Conservation (phyloP, 2,888 invertebrate species). For the Scaptomyza cyrtandrae region DNA sequence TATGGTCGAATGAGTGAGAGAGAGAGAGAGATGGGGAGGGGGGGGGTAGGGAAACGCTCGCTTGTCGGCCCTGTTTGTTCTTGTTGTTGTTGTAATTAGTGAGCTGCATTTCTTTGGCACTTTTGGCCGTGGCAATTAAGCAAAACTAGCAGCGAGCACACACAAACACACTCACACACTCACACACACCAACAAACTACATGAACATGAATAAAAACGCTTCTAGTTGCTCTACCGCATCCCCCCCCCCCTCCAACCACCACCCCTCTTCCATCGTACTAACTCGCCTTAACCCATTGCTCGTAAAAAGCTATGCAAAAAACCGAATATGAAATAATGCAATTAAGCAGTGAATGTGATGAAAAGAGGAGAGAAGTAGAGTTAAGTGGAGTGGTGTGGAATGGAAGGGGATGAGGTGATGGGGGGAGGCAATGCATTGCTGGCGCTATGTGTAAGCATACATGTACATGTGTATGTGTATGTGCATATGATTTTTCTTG, state of each 20-base stretch:
- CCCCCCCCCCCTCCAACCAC: background rate
- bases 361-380: background rate
- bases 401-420: no score
- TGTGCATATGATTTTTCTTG: no score
- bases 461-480: background rate
- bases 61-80: conserved; percentile 55
- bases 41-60: conserved; percentile 12
- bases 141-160: conserved; percentile 52
- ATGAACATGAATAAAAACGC: conserved; percentile 14
- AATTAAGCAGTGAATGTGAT: conserved; percentile 48
- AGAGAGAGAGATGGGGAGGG: no score
- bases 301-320: conserved; percentile 43
- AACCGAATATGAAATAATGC: conserved; percentile 72
- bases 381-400: background rate
- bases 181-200: conserved; percentile 12
- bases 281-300: conserved; percentile 1
- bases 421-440: conserved; percentile 3
- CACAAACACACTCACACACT: conserved; percentile 13
- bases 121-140: conserved; percentile 77
- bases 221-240: background rate
- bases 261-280: background rate
- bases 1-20: conserved; percentile 41
- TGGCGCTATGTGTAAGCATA: background rate
- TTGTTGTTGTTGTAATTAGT: conserved; percentile 76
- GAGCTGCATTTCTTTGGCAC: conserved; percentile 77